Evolutionary conservation across 2,113 vertebrate genomes (phyloP).

Genomic region (Brevimyrus niger): DNA sequence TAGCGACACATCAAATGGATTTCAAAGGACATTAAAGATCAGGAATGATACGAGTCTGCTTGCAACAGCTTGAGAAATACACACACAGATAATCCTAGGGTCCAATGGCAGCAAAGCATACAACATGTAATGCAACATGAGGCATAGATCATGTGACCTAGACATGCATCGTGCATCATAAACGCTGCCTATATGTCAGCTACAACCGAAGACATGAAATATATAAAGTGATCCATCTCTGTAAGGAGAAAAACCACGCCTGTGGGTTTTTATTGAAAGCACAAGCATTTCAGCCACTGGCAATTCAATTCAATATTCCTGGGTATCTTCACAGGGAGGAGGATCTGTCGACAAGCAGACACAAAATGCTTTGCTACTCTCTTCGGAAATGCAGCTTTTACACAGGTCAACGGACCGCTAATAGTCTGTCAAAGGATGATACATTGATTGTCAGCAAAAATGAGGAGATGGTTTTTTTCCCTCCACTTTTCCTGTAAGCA

Average conservation of each 20-base stretch:
- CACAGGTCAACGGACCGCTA: not conserved
- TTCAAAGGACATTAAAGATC: not conserved
- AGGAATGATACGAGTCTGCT: not conserved
- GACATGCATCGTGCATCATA: not conserved
- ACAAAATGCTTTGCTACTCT: not conserved
- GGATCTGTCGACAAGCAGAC: not conserved
- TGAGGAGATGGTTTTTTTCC: too few relatives aligned
- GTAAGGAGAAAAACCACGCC: not conserved
- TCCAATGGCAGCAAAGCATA: not conserved
- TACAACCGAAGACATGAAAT: not conserved
- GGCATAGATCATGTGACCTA: not conserved
- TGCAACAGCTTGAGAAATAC: not conserved
- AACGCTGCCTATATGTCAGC: not conserved
- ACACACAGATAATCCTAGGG: not conserved
- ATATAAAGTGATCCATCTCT: not conserved
- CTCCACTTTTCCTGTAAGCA: not conserved
- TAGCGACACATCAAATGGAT: not conserved
- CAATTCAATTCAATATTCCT: not conserved
- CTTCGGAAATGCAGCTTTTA: not conserved
- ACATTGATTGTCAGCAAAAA: conserved; percentile 9
- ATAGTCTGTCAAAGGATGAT: conserved; percentile 10
- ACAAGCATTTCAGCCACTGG: not conserved
- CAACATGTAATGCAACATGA: not conserved
- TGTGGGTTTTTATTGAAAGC: not conserved
- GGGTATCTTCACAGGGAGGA: not conserved